Evolutionary conservation across 1,140 invertebrate species (phyloP).

Genomic region (Brachionus rotundiformis): DNA sequence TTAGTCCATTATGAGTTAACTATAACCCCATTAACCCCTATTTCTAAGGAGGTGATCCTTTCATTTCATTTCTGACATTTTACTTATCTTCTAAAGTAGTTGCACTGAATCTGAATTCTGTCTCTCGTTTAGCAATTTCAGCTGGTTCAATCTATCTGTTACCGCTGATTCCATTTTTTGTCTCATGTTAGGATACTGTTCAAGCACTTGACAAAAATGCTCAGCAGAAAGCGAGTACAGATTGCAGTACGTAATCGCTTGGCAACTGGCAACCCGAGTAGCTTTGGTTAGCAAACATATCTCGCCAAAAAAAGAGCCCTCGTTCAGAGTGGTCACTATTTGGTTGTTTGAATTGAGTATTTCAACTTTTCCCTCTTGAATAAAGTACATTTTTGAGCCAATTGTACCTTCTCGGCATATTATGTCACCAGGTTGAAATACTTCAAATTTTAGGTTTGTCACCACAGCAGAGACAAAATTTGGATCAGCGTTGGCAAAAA

Average conservation of each 20-base stretch:
- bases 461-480: conserved; percentile 97
- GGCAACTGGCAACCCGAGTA: conserved; percentile 87
- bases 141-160: conserved; percentile 94
- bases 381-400: conserved; percentile 97
- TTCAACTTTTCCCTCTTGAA: conserved; percentile 94
- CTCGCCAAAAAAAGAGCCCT: conserved; percentile 95
- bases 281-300: conserved; percentile 92
- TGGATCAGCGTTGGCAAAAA: conserved; percentile 95
- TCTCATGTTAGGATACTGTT: conserved; percentile 95
- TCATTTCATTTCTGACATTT: too few relatives aligned
- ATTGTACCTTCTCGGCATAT: conserved; percentile 81
- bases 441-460: conserved; percentile 95
- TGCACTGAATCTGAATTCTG: too few relatives aligned
- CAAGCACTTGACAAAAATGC: conserved; percentile 93
- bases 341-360: conserved; percentile 88
- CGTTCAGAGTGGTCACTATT: conserved; percentile 90
- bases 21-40: too few relatives aligned
- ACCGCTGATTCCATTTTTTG: conserved; percentile 98
- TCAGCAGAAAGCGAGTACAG: conserved; percentile 94
- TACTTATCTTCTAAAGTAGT: background rate
- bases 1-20: too few relatives aligned
- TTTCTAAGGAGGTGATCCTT: too few relatives aligned
- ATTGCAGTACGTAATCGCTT: conserved; percentile 97
- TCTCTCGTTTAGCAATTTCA: conserved; percentile 78
- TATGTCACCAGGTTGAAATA: conserved; percentile 81